Evolutionary conservation across 2,797 vertebrate species (phyloP).

Genomic region (Steatocranus sp.): DNA sequence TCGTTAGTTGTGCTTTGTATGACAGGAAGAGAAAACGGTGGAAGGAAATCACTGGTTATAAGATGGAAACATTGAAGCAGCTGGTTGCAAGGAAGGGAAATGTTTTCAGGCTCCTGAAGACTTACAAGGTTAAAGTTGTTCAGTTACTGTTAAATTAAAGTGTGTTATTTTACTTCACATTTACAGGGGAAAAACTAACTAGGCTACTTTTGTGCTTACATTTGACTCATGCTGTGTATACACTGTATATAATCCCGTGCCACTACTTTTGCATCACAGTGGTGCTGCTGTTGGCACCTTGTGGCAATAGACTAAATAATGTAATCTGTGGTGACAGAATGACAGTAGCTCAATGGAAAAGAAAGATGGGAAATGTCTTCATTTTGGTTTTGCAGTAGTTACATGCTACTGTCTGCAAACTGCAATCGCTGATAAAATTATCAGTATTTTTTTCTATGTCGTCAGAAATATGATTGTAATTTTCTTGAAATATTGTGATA

Average conservation of each 20-base stretch:
- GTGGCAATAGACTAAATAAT: not conserved
- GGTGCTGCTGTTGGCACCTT: not conserved
- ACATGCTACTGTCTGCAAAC: not conserved
- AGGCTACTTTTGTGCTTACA: not conserved
- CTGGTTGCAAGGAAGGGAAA: not conserved
- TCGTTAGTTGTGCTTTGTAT: fast-evolving
- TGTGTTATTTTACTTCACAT: not conserved
- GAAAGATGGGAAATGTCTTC: not conserved
- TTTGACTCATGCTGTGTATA: not conserved
- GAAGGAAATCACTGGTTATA: not conserved
- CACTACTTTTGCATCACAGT: fast-evolving
- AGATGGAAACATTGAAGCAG: not conserved
- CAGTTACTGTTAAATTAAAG: not conserved
- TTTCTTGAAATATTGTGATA: not conserved
- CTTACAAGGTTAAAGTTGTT: not conserved
- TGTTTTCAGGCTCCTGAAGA: not conserved
- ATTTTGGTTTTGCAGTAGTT: not conserved
- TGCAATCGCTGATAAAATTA: not conserved
- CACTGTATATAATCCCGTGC: not conserved
- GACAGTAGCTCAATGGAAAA: not conserved
- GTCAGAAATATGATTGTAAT: not conserved
- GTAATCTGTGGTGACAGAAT: not conserved
- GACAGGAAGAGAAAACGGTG: not conserved
- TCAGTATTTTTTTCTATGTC: not conserved
- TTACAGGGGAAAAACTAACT: not conserved